Percentiles rank a stretch among this genome's conserved stretches.
These are phyloP conservation scores for Temnothorax curvispinosus DNA, from an alignment of 1,140 invertebrate genomes.

Conservation along the genomic window DNA sequence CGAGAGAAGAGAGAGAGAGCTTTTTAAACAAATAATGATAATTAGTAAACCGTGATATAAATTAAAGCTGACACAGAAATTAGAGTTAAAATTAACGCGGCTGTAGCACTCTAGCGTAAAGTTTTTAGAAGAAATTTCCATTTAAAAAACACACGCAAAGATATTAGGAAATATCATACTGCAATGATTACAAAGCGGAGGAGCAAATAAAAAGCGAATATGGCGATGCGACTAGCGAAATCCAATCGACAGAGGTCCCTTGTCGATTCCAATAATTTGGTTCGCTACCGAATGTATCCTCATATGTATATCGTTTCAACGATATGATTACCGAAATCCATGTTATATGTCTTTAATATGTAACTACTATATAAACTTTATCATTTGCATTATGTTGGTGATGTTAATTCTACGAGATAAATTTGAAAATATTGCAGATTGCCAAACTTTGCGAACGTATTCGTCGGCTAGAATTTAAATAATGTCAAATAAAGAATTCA, in stretches of 20 bases:
- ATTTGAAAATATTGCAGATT: slow-evolving; percentile 7
- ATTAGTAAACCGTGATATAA: slow-evolving; percentile 31
- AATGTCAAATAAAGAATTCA: background rate
- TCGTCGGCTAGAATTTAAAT: background rate
- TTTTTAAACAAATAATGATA: slow-evolving; percentile 35
- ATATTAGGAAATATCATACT: slow-evolving; percentile 52
- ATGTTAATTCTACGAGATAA: background rate
- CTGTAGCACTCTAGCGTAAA: background rate
- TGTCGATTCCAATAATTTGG: slow-evolving; percentile 73
- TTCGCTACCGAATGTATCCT: slow-evolving; percentile 56
- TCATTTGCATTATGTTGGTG: background rate
- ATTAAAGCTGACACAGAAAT: background rate
- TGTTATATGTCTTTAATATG: slow-evolving; percentile 31
- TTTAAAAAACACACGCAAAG: slow-evolving; percentile 16
- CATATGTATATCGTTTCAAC: slow-evolving; percentile 17
- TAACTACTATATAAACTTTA: slow-evolving; percentile 1
- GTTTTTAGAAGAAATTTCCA: slow-evolving; percentile 23
- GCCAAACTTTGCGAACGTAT: background rate
- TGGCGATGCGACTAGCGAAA: slow-evolving; percentile 62
- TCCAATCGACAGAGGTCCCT: slow-evolving; percentile 49
- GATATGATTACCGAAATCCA: slow-evolving; percentile 28
- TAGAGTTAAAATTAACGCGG: background rate
- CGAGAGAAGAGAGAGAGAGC: background rate
- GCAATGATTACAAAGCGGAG: slow-evolving; percentile 49
- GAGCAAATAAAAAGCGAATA: slow-evolving; percentile 73